These are phyloP conservation scores for Drosophila nigritarsus DNA, from an alignment of 2,888 invertebrate species.

Conservation along the genomic window DNA sequence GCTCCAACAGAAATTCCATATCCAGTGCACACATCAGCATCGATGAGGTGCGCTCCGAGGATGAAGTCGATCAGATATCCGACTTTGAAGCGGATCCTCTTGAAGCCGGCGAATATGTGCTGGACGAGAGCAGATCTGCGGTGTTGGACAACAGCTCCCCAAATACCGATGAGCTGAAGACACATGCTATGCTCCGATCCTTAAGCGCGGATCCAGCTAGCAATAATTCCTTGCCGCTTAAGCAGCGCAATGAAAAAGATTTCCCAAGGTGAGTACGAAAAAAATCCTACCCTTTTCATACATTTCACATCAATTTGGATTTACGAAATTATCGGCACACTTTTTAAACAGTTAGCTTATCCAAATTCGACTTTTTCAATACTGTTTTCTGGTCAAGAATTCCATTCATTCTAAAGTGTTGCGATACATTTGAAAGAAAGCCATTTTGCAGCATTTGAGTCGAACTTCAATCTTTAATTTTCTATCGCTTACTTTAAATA, in stretches of 20 bases:
- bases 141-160: constrained; percentile 32
- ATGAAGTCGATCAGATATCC: constrained; percentile 82
- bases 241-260: constrained; percentile 62
- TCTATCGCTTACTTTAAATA: background rate
- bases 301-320: background rate
- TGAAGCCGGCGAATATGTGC: constrained; percentile 52
- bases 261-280: constrained; percentile 75
- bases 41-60: constrained; percentile 83
- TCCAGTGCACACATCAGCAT: constrained; percentile 66
- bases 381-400: background rate
- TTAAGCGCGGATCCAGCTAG: constrained; percentile 54
- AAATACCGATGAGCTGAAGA: constrained; percentile 22
- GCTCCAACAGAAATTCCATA: constrained; percentile 36
- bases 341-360: background rate
- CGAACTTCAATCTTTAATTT: background rate
- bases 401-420: background rate
- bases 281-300: background rate
- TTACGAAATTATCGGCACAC: background rate
- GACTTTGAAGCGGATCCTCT: constrained; percentile 63
- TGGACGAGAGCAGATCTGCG: constrained; percentile 65
- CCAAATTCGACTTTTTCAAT: background rate
- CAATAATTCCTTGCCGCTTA: constrained; percentile 5
- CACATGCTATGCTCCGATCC: constrained; percentile 54
- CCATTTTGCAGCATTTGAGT: background rate
- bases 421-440: background rate